Evolutionary conservation across 2,888 invertebrate species (phyloP), one percentile per base, ranked within the genome.

Genomic region (Ennomos quercinarius): DNA sequence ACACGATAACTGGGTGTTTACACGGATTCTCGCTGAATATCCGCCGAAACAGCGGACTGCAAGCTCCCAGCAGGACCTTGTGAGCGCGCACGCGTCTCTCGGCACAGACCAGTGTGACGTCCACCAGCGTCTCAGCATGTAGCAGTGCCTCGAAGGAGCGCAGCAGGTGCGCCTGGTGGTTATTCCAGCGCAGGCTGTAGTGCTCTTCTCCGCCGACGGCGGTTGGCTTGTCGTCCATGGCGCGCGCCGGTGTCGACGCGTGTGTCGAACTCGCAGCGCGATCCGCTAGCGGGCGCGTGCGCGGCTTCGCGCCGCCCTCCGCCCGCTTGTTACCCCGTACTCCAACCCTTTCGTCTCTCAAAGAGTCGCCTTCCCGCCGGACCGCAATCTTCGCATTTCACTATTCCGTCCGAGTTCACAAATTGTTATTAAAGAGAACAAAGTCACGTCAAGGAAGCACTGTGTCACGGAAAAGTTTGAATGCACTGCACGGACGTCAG

Each of bases 181-280:
- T 98, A 94, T 97, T 97, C 98, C 98, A 98, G 89, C 97, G 95
- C 80, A 98, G 94, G 83, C 97, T 97, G 91, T 97, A 98, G 88
- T 97, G 97, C 83, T 97, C 97, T 89, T 96, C 93, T 48, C 83
- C 80, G 78, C 78, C 81, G 74, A 78, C 82, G 80, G 86, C 80
- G 78, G 83, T 79, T 73, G 87, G 77, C 78, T 91, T 91, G 83
- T 90, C 90, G 89, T 89, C 91, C 91, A 92, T 92, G 76, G 82
- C 86, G 82, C 83, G 78, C 80, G 86, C 83, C 81, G 84, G 77
- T 78, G 71, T 71, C 70, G 75, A 72, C 87, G 84, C 87, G 88
- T 86, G 87, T 87, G 83, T 72, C 71, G 74, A 66, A 60, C 71
- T 77, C 71, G 77, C 75, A 71, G 66, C 66, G 73, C 72, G 72